These are phyloP conservation scores for Otolemur garnettii DNA, from an alignment of 2,113 vertebrate species.

Conservation along the genomic window DNA sequence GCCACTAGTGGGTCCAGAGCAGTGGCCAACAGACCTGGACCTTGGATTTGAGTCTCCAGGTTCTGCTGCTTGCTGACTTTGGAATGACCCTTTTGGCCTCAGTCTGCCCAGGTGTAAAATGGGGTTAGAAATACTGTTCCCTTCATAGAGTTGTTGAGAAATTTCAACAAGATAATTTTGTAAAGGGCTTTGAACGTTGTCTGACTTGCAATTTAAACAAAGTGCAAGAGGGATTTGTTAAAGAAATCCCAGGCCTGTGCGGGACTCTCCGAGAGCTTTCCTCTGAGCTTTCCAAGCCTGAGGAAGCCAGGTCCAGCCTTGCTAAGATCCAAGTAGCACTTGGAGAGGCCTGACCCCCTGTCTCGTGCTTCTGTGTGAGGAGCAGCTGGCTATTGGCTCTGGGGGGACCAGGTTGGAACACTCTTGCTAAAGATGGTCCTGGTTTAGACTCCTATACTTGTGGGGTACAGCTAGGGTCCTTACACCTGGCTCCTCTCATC, in stretches of 20 bases:
- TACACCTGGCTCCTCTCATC: constrained; percentile 49
- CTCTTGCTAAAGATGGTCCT: too few species aligned
- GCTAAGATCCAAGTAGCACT: not conserved
- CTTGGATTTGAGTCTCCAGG: not conserved
- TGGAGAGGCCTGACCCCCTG: not conserved
- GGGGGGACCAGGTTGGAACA: not conserved
- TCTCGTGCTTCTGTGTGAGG: not conserved
- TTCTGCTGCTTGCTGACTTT: not conserved
- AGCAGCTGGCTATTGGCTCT: not conserved
- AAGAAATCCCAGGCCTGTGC: not conserved
- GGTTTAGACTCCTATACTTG: not conserved
- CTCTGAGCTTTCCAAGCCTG: not conserved
- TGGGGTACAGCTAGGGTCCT: constrained; percentile 9
- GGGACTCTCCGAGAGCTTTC: not conserved
- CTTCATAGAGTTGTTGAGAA: not conserved
- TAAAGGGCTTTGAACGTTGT: not conserved
- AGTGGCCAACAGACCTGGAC: not conserved
- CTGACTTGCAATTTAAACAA: not conserved
- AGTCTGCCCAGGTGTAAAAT: not conserved
- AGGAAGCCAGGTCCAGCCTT: not conserved
- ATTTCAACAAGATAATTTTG: not conserved
- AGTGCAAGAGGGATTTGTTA: not conserved
- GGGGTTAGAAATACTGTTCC: not conserved
- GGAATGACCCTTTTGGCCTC: not conserved
- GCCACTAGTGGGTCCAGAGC: not conserved